These are phyloP conservation scores for Xiphydria camelus DNA, from an alignment of 2,888 invertebrate genomes.

Conservation along the genomic window DNA sequence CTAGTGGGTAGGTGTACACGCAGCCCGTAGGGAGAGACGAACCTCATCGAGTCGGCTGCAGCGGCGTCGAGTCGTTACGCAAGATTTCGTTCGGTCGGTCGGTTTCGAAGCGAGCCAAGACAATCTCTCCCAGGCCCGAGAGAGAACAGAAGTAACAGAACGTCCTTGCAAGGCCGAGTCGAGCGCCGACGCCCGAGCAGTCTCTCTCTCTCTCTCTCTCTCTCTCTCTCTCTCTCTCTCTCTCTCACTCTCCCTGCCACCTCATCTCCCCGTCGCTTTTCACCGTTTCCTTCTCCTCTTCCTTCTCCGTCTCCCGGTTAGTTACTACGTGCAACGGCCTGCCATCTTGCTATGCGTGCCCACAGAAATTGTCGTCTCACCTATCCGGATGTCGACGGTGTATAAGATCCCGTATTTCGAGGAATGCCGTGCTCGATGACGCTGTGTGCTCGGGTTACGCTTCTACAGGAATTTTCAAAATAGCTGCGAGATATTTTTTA, in stretches of 20 bases:
- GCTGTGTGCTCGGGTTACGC: no score
- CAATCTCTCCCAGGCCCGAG: conserved; percentile 13
- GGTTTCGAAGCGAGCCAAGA: conserved; percentile 7
- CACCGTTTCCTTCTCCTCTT: not conserved
- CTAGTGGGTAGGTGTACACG: not conserved
- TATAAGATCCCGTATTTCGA: no score
- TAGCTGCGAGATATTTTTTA: no score
- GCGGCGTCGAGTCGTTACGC: conserved; percentile 31
- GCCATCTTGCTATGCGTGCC: conserved; percentile 30
- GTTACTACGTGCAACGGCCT: conserved; percentile 30
- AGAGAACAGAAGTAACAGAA: conserved; percentile 36
- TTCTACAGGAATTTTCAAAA: no score
- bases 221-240: conserved; percentile 10
- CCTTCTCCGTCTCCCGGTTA: conserved; percentile 19
- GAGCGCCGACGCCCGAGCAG: conserved; percentile 41
- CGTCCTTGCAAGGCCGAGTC: conserved; percentile 48
- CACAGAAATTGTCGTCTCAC: conserved; percentile 35
- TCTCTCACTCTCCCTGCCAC: conserved; percentile 5
- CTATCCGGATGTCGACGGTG: conserved; percentile 21
- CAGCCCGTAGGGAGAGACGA: conserved; percentile 2
- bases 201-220: conserved; percentile 13
- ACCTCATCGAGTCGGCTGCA: conserved; percentile 15
- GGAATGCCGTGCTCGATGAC: no score
- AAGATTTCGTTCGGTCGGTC: conserved; percentile 30
- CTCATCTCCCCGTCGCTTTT: conserved; percentile 5